Evolutionary conservation across 2,797 vertebrate genomes (phyloP), one percentile per base, ranked within the genome.

Genomic region (Siniperca undulata): DNA sequence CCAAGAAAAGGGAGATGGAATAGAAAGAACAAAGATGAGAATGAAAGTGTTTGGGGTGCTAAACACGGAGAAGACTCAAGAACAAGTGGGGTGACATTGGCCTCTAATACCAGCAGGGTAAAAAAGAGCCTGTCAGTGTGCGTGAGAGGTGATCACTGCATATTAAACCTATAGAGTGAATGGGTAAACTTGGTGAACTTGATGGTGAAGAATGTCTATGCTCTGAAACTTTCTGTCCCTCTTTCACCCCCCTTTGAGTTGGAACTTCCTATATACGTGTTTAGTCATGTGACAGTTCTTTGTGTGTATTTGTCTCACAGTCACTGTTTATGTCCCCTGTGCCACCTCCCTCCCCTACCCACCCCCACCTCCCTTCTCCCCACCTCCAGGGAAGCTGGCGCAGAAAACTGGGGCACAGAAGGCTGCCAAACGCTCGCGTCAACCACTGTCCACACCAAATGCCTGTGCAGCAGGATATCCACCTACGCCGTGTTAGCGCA

Each of bases 401-500:
- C 96, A 19, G 97, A 98, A 93, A 97, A 97, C 96, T 99, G 98
- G 98, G 97, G 98, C 95, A 96, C 97, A 0, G 97, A 98, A 93
- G 97, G 96, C 96, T 99, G 98, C 96, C 97, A 99, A 95, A 99
- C 98, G 52, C 95, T 98, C 86, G 95, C 97, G 85, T 98, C 97
- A 73, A 97, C 97, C 83, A 94, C 97, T 36, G 95, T 97, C 74
- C 97, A 98, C 94, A 99, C 97, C 94, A 99, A 98, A 96, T 99
- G 98, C 95, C 97, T 97, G 93, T 99, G 98, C 96, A 97, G 97
- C 94, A 97, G 95, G 95, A 97, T 98, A 78, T 97, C 98, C 93
- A 99, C 97, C 93, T 99, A 99, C 87, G 97, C 98, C 5, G 96
- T 99, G 78, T 94, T 99, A 93, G 97, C 98, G 62, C 97, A 99